These are phyloP conservation scores for Tetragnatha montana DNA, from an alignment of 2,888 invertebrate genomes.

Conservation along the genomic window DNA sequence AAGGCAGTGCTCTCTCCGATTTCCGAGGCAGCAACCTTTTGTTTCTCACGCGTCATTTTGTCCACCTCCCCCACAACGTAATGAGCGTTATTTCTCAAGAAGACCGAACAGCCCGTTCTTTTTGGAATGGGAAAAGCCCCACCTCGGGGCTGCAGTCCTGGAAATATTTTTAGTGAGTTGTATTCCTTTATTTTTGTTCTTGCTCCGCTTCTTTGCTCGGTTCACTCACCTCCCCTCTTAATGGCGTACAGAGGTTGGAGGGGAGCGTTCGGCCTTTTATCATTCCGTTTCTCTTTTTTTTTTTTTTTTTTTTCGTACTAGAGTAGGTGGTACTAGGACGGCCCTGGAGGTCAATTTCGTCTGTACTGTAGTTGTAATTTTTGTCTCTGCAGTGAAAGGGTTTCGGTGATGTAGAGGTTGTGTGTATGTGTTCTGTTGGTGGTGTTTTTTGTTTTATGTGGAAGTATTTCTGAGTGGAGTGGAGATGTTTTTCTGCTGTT, in stretches of 20 bases:
- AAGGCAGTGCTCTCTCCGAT: too few species aligned
- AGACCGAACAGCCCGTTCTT: not conserved
- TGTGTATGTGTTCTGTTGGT: not conserved
- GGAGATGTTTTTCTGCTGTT: not conserved
- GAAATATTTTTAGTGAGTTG: conserved; percentile 50
- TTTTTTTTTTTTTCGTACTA: conserved; percentile 15
- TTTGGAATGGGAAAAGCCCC: not conserved
- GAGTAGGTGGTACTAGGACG: not conserved
- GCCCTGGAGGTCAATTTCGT: conserved; percentile 47
- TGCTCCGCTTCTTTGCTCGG: conserved; percentile 20
- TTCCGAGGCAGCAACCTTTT: too few species aligned
- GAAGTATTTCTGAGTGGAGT: not conserved
- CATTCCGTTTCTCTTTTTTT: not conserved
- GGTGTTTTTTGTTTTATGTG: not conserved
- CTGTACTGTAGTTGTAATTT: not conserved
- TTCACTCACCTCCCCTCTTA: conserved; percentile 31
- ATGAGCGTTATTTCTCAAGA: not conserved
- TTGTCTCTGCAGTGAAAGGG: not conserved
- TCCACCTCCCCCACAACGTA: conserved; percentile 2
- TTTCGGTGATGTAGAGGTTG: not conserved
- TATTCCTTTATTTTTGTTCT: conserved; percentile 23
- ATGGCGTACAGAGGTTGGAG: conserved; percentile 33
- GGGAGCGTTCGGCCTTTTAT: conserved; percentile 7
- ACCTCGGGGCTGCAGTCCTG: not conserved
- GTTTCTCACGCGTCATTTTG: not conserved